phyloP scores from a whole-genome alignment of 1,140 invertebrate genomes.

The Eupeodes corollae region DNA sequence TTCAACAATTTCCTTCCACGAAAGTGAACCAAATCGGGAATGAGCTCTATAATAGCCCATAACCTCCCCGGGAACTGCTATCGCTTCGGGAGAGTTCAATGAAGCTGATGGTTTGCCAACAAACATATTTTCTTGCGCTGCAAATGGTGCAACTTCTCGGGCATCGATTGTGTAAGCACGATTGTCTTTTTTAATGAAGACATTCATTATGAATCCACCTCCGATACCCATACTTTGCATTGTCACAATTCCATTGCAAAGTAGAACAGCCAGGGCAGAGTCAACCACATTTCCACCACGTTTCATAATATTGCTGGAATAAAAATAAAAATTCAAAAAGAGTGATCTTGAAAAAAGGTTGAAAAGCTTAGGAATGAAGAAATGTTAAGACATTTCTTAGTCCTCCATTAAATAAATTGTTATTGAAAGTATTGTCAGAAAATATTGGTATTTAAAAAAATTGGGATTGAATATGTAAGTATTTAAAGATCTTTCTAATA shows the following conservation, averaged over 20 bases:
- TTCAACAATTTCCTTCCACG: slow-evolving; percentile 68
- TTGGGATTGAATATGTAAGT: no score
- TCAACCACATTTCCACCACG: slow-evolving; percentile 79
- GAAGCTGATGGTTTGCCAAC: slow-evolving; percentile 39
- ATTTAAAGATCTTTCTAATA: no score
- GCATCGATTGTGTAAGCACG: slow-evolving; percentile 64
- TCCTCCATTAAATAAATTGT: no score
- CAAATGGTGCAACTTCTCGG: slow-evolving; percentile 63
- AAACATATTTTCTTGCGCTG: slow-evolving; percentile 58
- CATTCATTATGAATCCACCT: slow-evolving; percentile 76
- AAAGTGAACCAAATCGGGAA: slow-evolving; percentile 64
- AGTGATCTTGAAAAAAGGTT: no score
- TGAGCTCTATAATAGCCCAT: slow-evolving; percentile 79
- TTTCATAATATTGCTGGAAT: slow-evolving; percentile 54
- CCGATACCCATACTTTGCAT: slow-evolving; percentile 80
- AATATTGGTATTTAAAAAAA: no score
- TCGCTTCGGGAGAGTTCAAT: slow-evolving; percentile 52
- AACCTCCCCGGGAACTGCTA: slow-evolving; percentile 84
- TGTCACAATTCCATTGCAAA: slow-evolving; percentile 78
- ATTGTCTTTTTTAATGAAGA: slow-evolving; percentile 55
- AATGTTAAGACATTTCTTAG: no score
- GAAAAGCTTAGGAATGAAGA: no score
- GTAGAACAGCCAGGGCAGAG: slow-evolving; percentile 67
- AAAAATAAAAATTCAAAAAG: no score
- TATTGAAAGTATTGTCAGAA: no score